phyloP scores from a whole-genome alignment of 2,888 invertebrate species.

The Luffia ferchaultella region DNA sequence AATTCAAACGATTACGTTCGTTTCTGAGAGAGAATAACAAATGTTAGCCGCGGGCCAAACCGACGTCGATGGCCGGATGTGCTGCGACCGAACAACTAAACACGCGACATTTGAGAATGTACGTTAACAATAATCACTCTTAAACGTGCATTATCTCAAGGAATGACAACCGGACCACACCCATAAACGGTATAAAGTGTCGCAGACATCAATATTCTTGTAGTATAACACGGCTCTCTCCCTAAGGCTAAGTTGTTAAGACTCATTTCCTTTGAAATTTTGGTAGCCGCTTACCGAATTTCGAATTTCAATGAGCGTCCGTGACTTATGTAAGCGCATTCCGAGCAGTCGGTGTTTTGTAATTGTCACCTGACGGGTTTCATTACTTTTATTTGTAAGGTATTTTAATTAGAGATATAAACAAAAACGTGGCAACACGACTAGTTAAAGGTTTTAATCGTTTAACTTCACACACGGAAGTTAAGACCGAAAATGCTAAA shows the following conservation, averaged over 20 bases:
- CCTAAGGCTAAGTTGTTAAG: not conserved
- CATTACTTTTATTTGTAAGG: not conserved
- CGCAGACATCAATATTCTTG: too few relatives aligned
- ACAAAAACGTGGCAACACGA: not conserved
- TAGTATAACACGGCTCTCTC: not conserved
- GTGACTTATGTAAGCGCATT: too few relatives aligned
- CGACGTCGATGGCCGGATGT: not conserved
- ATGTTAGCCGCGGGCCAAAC: not conserved
- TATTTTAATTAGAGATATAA: not conserved
- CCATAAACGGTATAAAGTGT: too few relatives aligned
- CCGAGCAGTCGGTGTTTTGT: not conserved
- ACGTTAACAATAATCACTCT: too few relatives aligned
- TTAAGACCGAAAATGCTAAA: not conserved
- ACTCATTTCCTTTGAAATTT: not conserved
- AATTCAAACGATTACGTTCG: not conserved
- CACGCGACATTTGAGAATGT: too few relatives aligned
- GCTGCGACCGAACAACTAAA: too few relatives aligned
- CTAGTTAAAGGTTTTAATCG: not conserved
- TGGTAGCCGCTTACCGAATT: not conserved
- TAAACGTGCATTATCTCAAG: too few relatives aligned
- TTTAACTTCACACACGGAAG: constrained; percentile 4
- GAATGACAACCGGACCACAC: too few relatives aligned
- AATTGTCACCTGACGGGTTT: not conserved
- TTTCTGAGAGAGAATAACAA: not conserved
- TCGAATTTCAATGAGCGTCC: not conserved